Percentiles rank a stretch among this genome's conserved stretches.
These are phyloP conservation scores for Digitonthophagus gazella DNA, from an alignment of 2,888 invertebrate species.

Conservation along the genomic window DNA sequence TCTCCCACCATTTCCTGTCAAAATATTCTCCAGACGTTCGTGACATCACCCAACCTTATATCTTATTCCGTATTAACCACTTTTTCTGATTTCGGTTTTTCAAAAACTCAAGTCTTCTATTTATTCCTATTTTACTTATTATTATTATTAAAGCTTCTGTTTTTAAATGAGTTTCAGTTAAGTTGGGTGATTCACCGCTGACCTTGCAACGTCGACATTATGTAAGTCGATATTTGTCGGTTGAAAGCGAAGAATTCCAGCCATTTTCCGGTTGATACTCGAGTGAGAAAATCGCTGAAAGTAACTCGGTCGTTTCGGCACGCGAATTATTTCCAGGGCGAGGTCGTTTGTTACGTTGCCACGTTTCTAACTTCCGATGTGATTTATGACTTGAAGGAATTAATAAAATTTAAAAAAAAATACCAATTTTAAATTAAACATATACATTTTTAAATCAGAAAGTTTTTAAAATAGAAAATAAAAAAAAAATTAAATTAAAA, in stretches of 20 bases:
- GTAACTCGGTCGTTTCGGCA: not conserved
- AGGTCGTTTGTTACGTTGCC: not conserved
- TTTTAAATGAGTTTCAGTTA: not conserved
- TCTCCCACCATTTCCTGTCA: not conserved
- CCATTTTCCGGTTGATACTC: not conserved
- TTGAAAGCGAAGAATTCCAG: not conserved
- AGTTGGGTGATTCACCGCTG: not conserved
- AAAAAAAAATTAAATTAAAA: too few species aligned
- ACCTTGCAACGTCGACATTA: not conserved
- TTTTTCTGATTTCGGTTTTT: too few species aligned
- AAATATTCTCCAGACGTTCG: not conserved
- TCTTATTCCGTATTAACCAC: too few species aligned
- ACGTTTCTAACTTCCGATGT: not conserved
- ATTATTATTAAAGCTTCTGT: not conserved
- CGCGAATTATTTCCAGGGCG: not conserved
- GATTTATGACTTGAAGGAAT: not conserved
- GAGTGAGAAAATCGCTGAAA: not conserved
- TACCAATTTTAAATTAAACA: too few species aligned
- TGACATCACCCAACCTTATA: too few species aligned
- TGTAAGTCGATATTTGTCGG: not conserved
- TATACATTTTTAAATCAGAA: too few species aligned
- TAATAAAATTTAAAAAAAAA: not conserved
- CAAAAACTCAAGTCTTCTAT: too few species aligned
- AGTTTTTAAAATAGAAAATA: too few species aligned
- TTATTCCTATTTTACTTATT: too few species aligned